These are phyloP conservation scores for Notolabrus celidotus DNA, from an alignment of 2,797 vertebrate genomes.

Conservation along the genomic window DNA sequence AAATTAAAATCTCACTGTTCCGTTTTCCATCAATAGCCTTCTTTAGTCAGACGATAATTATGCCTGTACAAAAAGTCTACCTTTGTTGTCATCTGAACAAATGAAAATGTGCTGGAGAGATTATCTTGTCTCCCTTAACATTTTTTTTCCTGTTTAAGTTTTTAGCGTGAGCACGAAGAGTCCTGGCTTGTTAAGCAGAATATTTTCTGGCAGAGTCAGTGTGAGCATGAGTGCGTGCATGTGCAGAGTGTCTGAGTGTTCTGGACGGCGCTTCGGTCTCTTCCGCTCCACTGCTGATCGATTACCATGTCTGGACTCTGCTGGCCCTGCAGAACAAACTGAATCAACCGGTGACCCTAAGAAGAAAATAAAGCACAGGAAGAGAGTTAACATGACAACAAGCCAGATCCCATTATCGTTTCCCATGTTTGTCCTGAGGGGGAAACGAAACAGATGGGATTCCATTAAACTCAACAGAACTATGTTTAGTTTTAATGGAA, in stretches of 20 bases:
- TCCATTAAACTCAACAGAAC: conserved; percentile 35
- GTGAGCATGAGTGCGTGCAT: conserved; percentile 33
- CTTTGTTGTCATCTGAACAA: conserved; percentile 28
- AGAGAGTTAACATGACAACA: conserved; percentile 58
- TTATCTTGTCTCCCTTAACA: neutral
- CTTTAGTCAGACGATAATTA: neutral
- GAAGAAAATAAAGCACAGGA: conserved; percentile 38
- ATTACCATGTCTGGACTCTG: conserved; percentile 77
- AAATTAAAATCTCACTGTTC: neutral
- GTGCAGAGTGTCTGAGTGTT: conserved; percentile 58
- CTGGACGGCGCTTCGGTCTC: conserved; percentile 62
- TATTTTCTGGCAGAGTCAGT: conserved; percentile 31
- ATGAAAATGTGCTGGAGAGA: conserved; percentile 17
- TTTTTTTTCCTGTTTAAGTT: conserved; percentile 17
- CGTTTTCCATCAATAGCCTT: neutral
- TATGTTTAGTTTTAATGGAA: conserved; percentile 16
- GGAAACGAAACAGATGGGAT: conserved; percentile 47
- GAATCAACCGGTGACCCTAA: conserved; percentile 56
- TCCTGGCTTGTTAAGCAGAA: neutral
- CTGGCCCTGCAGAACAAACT: conserved; percentile 64
- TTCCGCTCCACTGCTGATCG: conserved; percentile 77
- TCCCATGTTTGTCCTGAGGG: conserved; percentile 35
- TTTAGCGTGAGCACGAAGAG: conserved; percentile 5
- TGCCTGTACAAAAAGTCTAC: neutral
- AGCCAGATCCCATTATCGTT: conserved; percentile 46